Evolutionary conservation across 2,888 invertebrate species (phyloP).

Genomic region (Scotopteryx bipunctaria): DNA sequence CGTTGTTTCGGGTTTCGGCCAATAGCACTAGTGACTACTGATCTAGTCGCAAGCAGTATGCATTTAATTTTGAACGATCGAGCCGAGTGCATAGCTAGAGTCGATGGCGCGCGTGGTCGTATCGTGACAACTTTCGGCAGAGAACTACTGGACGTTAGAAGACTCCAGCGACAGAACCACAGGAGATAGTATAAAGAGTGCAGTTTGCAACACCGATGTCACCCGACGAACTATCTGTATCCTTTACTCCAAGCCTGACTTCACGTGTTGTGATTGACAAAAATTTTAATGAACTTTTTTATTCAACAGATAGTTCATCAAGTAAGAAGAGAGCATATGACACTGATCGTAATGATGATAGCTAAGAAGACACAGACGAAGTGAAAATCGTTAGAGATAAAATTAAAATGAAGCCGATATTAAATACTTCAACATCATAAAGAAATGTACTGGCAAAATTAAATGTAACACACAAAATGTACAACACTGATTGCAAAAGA

Average conservation of each 20-base stretch:
- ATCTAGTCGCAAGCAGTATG: constrained; percentile 82
- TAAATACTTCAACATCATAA: constrained; percentile 65
- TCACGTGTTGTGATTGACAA: not conserved
- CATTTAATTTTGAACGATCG: constrained; percentile 79
- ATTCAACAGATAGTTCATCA: constrained; percentile 57
- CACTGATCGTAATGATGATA: constrained; percentile 75
- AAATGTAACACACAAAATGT: constrained; percentile 74
- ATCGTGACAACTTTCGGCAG: constrained; percentile 69
- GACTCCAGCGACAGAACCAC: constrained; percentile 80
- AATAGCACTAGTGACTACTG: constrained; percentile 82
- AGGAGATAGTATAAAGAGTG: constrained; percentile 83
- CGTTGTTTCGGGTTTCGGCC: constrained; percentile 78
- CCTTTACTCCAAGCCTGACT: not conserved
- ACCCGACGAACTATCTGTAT: constrained; percentile 61
- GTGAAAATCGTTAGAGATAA: constrained; percentile 67
- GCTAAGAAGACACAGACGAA: constrained; percentile 79
- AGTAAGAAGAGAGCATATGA: constrained; percentile 76
- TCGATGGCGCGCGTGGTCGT: constrained; percentile 77
- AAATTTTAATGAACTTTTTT: not conserved
- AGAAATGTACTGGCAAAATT: constrained; percentile 68
- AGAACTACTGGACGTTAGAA: constrained; percentile 72
- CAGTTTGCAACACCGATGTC: constrained; percentile 82
- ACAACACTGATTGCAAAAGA: constrained; percentile 80
- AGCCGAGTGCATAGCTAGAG: constrained; percentile 80
- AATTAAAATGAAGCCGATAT: constrained; percentile 70